Base-by-base conservation (phyloP, 2,888 invertebrate species). In the Bibio marci region DNA sequence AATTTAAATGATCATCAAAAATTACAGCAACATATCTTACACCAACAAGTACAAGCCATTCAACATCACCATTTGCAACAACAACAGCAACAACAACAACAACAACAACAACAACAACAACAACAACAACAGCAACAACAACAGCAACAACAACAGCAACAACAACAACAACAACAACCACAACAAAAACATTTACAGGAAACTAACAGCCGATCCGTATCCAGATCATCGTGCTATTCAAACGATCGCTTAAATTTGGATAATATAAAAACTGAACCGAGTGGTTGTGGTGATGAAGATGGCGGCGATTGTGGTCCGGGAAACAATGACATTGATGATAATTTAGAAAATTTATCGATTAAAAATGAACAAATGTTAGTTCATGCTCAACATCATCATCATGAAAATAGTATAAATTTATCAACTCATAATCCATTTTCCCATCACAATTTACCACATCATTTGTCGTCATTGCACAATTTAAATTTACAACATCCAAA, bases 191-290 rank as follows among this genome's bases (percentile, higher is more conserved):
- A 30, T 37, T 37, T n/a, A n/a, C n/a, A n/a, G n/a, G n/a, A n/a
- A n/a, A n/a, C n/a, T n/a, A 37, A 42, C 22, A 38, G 35, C 18
- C 50, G 50, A 30, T 50, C 52, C 8, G 35, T 47, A 11, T 52
- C 52, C 1, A 50, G 50, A 35, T 47, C 64, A 54, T 42, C 68
- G 58, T 55, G 50, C 41, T 44, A 40, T 22, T 38, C 46, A 6
- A 32, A 22, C 25, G 48, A 49, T 43, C 49, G 49, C 32, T 46
- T 45, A 15, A 44, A 42, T 22, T 36, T 37, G 13, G 58, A 58
- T 26, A 73, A 78, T 61, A 59, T 78, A 46, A 69, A 78, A 63
- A 65, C 71, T 50, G 69, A 79, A 61, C 71, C 76, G 39, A 53
- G 52, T 37, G n/a, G n/a, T n/a, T n/a, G n/a, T n/a, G n/a, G n/a